Evolutionary conservation across 2,888 invertebrate species (phyloP).

Genomic region (Tetragnatha montana): DNA sequence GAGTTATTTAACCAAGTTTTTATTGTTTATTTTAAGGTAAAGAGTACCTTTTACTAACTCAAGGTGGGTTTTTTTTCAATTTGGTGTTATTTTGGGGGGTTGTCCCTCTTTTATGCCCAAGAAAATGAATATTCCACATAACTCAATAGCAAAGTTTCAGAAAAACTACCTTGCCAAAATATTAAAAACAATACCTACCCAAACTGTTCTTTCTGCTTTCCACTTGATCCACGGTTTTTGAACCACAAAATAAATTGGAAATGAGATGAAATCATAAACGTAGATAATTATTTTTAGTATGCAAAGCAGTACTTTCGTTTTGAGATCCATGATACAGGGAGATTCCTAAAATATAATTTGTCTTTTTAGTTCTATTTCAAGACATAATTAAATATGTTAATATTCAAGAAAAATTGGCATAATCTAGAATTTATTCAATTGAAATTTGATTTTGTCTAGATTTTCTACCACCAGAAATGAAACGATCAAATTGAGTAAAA

Average conservation of each 20-base stretch:
- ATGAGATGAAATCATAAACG: constrained; percentile 92
- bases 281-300: constrained; percentile 78
- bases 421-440: neutral
- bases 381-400: neutral
- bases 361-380: neutral
- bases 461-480: neutral
- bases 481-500: neutral
- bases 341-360: constrained; percentile 17
- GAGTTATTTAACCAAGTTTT: no score
- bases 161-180: neutral
- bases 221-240: constrained; percentile 87
- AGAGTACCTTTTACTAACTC: neutral
- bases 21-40: neutral
- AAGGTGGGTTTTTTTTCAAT: neutral
- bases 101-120: neutral
- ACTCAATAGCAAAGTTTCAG: neutral
- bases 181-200: constrained; percentile 35
- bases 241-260: constrained; percentile 90
- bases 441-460: neutral
- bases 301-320: constrained; percentile 48
- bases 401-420: neutral
- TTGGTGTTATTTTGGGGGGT: neutral
- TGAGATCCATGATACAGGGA: constrained; percentile 32
- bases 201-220: constrained; percentile 58
- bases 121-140: neutral